These are phyloP conservation scores for Hybos culiciformis DNA, from an alignment of 2,888 invertebrate species.

Conservation along the genomic window DNA sequence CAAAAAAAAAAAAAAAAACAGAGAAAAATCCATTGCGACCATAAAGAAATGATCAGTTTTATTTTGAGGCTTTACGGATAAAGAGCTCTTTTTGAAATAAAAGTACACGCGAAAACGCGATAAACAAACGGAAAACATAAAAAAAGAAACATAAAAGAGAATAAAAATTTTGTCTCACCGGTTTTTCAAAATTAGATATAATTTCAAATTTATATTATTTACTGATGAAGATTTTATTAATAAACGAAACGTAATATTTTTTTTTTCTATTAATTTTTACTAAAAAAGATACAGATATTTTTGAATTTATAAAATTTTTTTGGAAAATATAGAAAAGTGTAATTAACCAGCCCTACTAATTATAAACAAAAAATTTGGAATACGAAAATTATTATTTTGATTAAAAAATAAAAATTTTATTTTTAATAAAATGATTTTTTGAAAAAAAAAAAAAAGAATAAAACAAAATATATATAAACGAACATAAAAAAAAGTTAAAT, in stretches of 20 bases:
- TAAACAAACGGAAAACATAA: not conserved
- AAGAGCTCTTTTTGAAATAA: too few relatives aligned
- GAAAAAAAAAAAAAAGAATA: too few relatives aligned
- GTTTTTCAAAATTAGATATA: not conserved
- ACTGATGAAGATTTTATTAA: not conserved
- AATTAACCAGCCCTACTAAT: not conserved
- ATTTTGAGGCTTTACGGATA: slow-evolving; percentile 30
- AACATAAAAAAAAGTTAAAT: not conserved
- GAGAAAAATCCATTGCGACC: slow-evolving; percentile 34
- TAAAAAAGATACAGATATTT: not conserved
- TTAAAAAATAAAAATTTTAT: too few relatives aligned
- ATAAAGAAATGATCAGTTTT: slow-evolving; percentile 34
- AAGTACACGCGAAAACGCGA: slow-evolving; percentile 2
- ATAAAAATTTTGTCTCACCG: not conserved
- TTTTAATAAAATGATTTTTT: too few relatives aligned
- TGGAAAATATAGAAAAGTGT: not conserved
- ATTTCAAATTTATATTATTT: not conserved
- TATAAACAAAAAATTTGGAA: too few relatives aligned
- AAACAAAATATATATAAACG: too few relatives aligned
- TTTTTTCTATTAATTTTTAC: not conserved
- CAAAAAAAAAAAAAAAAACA: slow-evolving; percentile 12
- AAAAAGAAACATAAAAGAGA: slow-evolving; percentile 4
- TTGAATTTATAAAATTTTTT: not conserved
- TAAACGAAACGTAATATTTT: not conserved
- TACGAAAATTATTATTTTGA: too few relatives aligned